Percentiles rank a stretch among this genome's conserved stretches.
Evolutionary conservation across 2,797 vertebrate species (phyloP).

Genomic region (Morus bassanus): DNA sequence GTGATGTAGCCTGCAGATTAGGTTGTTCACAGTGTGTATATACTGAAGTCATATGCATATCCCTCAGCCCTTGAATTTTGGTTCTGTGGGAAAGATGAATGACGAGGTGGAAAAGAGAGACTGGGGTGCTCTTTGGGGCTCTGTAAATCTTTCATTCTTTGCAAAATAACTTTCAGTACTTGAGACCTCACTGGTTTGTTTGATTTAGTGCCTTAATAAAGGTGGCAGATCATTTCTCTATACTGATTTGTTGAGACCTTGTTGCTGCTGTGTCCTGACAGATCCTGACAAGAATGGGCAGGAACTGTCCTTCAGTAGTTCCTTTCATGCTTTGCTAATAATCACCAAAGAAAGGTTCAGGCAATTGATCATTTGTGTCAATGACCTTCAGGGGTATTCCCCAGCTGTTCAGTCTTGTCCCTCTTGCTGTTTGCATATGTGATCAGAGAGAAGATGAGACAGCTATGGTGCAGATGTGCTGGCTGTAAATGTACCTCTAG

Average conservation of each 20-base stretch:
- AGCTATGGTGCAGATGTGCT: not conserved
- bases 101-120: not conserved
- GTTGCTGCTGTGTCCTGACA: not conserved
- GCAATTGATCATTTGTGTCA: not conserved
- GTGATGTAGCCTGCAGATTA: not conserved
- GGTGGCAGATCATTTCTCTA: not conserved
- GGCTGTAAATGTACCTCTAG: not conserved
- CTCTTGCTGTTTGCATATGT: not conserved
- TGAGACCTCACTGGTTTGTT: not conserved
- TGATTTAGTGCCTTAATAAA: not conserved
- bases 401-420: not conserved
- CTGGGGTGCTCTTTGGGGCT: not conserved
- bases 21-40: not conserved
- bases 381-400: not conserved
- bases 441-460: not conserved
- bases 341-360: not conserved
- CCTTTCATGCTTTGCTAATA: not conserved
- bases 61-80: not conserved
- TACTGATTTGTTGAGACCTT: not conserved
- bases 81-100: not conserved
- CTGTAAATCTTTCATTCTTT: not conserved
- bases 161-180: not conserved
- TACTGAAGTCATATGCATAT: not conserved
- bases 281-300: not conserved
- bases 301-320: not conserved